Percentiles rank a stretch among this genome's conserved stretches.
These are phyloP conservation scores for Oeneis ivallda DNA, from an alignment of 2,888 invertebrate species.

Conservation along the genomic window DNA sequence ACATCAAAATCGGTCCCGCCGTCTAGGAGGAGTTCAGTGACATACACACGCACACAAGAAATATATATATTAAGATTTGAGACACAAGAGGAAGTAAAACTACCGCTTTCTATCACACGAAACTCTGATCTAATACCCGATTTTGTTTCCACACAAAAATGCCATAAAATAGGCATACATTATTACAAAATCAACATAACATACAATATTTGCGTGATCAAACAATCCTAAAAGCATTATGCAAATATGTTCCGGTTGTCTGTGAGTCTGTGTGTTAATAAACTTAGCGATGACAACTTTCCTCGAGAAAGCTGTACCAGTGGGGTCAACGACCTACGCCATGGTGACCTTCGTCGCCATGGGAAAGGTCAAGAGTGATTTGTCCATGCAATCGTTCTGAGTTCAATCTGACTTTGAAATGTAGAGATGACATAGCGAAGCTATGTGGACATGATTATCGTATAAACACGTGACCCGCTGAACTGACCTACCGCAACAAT, in stretches of 20 bases:
- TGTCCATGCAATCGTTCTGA: constrained; percentile 4
- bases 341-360: constrained; percentile 7
- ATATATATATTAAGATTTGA: not conserved
- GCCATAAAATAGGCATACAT: constrained; percentile 6
- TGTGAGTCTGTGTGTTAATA: constrained; percentile 35
- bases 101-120: not conserved
- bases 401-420: not conserved
- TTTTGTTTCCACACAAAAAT: not conserved
- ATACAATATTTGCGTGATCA: constrained; percentile 21
- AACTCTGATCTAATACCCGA: not conserved
- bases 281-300: constrained; percentile 40
- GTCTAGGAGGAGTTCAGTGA: no score
- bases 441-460: no score
- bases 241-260: constrained; percentile 37
- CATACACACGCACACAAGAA: no score
- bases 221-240: constrained; percentile 27
- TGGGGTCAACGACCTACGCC: constrained; percentile 17
- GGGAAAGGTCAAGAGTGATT: constrained; percentile 17
- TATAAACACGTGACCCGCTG: no score
- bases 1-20: no score
- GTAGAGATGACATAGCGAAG: no score
- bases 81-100: not conserved
- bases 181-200: constrained; percentile 13
- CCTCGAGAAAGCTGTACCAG: constrained; percentile 31
- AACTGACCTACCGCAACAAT: no score